Conservation (phyloP, 2,797 vertebrate genomes). For the Leontopithecus rosalia region DNA sequence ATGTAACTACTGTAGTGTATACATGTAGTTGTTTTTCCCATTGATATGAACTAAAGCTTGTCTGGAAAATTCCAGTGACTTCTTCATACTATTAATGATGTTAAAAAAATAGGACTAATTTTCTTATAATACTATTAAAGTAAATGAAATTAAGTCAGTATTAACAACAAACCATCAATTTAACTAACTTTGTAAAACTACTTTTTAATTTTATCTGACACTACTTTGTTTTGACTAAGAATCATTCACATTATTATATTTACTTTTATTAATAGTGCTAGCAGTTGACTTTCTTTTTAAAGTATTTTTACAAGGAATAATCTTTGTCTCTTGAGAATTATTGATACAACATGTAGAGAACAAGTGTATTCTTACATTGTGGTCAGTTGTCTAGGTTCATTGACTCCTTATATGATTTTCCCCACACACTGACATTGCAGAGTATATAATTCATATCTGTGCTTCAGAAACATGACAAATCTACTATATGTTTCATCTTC, state of each 20-base stretch:
- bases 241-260: slow-evolving; percentile 28
- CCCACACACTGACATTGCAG: neutral
- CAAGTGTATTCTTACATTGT: neutral
- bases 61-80: slow-evolving; percentile 8
- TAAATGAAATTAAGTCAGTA: neutral
- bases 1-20: neutral
- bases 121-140: slow-evolving; percentile 9
- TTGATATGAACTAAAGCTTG: slow-evolving; percentile 19
- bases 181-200: neutral
- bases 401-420: neutral
- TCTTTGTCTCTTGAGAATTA: slow-evolving; percentile 18
- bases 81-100: slow-evolving; percentile 27
- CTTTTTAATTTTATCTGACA: neutral
- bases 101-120: slow-evolving; percentile 47
- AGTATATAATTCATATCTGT: slow-evolving; percentile 1
- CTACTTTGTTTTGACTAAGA: slow-evolving; percentile 17
- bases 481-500: neutral
- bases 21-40: neutral
- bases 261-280: slow-evolving; percentile 35
- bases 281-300: neutral
- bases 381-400: neutral
- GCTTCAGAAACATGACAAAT: slow-evolving; percentile 3
- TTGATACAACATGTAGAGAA: neutral
- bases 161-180: neutral
- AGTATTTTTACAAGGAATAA: neutral